Base-by-base conservation (phyloP, 64 coral and sea anemone genomes). In the Exaiptasia diaphana region DNA sequence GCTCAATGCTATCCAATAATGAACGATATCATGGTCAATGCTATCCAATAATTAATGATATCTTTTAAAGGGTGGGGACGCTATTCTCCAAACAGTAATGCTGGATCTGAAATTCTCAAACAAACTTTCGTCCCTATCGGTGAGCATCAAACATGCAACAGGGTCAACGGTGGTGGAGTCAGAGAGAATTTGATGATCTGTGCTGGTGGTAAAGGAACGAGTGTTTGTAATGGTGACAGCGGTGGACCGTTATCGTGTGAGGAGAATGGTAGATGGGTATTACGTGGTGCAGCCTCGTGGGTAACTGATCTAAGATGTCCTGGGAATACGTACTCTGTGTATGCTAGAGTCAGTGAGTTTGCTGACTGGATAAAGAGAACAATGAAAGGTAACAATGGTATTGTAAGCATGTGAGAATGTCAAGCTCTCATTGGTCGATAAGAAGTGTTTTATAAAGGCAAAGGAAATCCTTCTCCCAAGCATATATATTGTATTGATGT, bases 141-240 rank as follows among this genome's bases (percentile, higher is more conserved):
- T 1, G 69, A 38, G 3, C 82, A 92, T 56, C 50, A 37, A 15
- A 38, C 55, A 27, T 92, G 90, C 9, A 57, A 18, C 1, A 37
- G 67, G 8, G 64, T 45, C 61, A 74, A 86, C 27, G 76, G 90
- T 7, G 40, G 25, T 25, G 4, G 5, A 18, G 90, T 79, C n/a
- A 53, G 86, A 28, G 42, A 92, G 46, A 74, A 17, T 1, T 71
- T 82, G 5, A 92, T 92, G 90, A 53, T 92, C 6, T 92, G 90
- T 30, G 53, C 86, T 0, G 90, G 90, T 41, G 75, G 90, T 58
- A 25, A 24, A 13, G 90, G 90, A 21, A 79, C 52, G 48, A 92
- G 90, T 42, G 82, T 76, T 20, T 92, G 90, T 45, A 92, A 92
- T 24, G 90, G 90, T 29, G 90, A 92, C 75, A 86, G 82, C 22